Evolutionary conservation across 2,113 vertebrate species (phyloP), one percentile per base, ranked within the genome.

Genomic region (Lepus europaeus): DNA sequence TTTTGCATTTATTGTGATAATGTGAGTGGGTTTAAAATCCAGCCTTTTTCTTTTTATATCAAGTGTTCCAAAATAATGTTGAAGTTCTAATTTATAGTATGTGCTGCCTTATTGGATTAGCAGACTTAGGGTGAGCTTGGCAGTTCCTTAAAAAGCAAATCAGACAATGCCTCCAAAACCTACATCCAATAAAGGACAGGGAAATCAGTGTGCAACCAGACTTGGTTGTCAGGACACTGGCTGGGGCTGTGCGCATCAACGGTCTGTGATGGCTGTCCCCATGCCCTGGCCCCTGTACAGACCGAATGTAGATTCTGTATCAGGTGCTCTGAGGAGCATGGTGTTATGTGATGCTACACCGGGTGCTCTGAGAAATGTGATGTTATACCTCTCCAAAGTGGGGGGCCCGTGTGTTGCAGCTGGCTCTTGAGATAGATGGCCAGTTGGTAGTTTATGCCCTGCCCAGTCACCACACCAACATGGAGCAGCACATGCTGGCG

Each of bases 1-100:
- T 93, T 96, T 96, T 79, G 61, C 74, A 29, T 72, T 78, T 79
- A 86, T 95, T 92, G 63, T 85, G 87, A 76, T 92, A 90, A 74
- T 59, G 33, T 87, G 39, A 94, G 90, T 92, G 53, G 73, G 90
- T 83, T 96, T 90, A 73, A 90, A 93, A 95, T 93, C 16, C 39
- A 86, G 83, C 87, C 45, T 29, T 6, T 29, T 11, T 51, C 87
- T 87, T 89, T 89, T 73, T 66, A 79, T 66, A 25, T 74, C 31
- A 82, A 49, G 56, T 74, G 56, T 92, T 96, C 93, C 56, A 91
- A 85, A 96, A 88, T 95, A 91, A 87, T 59, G 25, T 84, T 73
- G 12, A 90, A 89, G 70, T 9, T 66, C 64, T 72, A 81, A 76
- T 76, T 95, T 94, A 84, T 29, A 89, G 86, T 94, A 76, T 91